A percentile compares a stretch with the other conserved stretches of the same genome.
Conservation (phyloP, 2,113 vertebrate species). For the Semnornis frantzii region DNA sequence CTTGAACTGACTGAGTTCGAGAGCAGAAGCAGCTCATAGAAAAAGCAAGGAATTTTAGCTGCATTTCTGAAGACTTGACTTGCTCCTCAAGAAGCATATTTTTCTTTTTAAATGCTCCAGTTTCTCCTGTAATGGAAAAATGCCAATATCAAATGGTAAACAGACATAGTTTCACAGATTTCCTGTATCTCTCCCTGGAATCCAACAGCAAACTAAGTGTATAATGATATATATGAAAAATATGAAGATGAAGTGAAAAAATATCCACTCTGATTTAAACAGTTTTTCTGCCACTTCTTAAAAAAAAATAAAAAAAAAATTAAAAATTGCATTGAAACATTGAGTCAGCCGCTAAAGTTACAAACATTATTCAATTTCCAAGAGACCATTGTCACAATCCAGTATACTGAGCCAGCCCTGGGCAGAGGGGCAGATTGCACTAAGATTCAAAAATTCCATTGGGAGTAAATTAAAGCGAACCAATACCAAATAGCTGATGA, state of each 20-base stretch:
- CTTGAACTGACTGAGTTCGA: not conserved
- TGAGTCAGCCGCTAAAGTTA: not conserved
- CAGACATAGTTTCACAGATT: not conserved
- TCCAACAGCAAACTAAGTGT: not conserved
- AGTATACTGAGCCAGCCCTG: no score
- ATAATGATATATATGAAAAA: not conserved
- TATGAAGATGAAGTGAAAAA: slow-evolving; percentile 1
- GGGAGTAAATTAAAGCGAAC: no score
- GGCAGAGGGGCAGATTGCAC: no score
- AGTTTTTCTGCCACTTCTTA: not conserved
- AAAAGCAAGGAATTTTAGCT: not conserved
- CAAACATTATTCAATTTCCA: not conserved
- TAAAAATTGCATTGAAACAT: not conserved
- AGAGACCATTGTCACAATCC: not conserved
- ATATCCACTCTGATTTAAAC: not conserved
- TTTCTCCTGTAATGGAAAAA: slow-evolving; percentile 18
- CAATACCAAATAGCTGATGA: no score
- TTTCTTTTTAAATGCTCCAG: not conserved
- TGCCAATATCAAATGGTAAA: not conserved
- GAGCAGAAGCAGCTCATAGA: not conserved
- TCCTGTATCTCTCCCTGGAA: not conserved
- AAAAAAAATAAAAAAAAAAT: no score
- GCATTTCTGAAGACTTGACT: not conserved
- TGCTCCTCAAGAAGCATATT: not conserved
- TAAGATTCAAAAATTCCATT: no score